Evolutionary conservation across 2,797 vertebrate species (phyloP).

Genomic region (Characodon lateralis): DNA sequence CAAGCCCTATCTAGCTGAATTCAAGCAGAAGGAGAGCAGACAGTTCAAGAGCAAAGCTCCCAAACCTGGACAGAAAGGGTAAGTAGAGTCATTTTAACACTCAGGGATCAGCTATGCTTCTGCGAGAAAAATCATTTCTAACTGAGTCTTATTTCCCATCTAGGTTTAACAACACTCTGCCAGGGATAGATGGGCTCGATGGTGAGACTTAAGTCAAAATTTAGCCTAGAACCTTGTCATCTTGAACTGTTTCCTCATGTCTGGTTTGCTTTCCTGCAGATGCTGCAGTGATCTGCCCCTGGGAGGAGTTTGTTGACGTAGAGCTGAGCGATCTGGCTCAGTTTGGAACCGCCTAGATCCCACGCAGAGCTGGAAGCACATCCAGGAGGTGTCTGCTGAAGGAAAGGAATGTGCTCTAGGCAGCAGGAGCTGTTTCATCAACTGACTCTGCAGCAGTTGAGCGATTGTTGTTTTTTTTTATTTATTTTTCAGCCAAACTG

Average conservation of each 20-base stretch:
- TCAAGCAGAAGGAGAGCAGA: conserved; percentile 60
- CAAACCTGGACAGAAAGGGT: conserved; percentile 71
- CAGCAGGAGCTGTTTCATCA: background rate
- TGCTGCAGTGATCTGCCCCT: conserved; percentile 60
- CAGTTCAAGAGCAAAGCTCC: conserved; percentile 75
- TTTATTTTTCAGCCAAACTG: background rate
- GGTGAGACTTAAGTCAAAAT: conserved; percentile 27
- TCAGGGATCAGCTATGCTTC: background rate
- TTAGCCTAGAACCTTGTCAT: too few relatives aligned
- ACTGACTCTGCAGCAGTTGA: conserved; percentile 1
- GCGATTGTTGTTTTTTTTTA: background rate
- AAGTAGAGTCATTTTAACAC: background rate
- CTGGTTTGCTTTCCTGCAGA: conserved; percentile 28
- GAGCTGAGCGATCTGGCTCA: conserved; percentile 71
- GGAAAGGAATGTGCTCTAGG: background rate
- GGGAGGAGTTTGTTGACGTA: conserved; percentile 71
- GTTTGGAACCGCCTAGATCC: conserved; percentile 61
- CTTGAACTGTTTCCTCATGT: background rate
- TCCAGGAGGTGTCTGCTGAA: background rate
- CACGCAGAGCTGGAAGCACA: background rate
- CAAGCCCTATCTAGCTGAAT: conserved; percentile 52
- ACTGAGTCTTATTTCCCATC: too few relatives aligned
- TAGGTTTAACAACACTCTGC: conserved; percentile 49
- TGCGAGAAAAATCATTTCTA: background rate
- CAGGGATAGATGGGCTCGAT: conserved; percentile 62